These are phyloP conservation scores for Brotula barbata DNA, from an alignment of 2,797 vertebrate genomes.

Conservation along the genomic window DNA sequence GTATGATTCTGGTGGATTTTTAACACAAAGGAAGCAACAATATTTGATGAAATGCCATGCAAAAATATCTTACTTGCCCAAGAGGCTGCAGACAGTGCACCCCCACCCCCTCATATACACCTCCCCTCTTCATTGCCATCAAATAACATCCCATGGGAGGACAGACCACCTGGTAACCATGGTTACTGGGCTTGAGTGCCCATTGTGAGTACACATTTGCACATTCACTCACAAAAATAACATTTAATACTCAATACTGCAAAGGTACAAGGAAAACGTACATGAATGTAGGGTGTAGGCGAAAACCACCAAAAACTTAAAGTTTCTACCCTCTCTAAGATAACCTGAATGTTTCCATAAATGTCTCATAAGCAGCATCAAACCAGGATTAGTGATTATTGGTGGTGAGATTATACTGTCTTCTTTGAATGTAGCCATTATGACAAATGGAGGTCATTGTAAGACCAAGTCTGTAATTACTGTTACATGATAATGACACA, in stretches of 20 bases:
- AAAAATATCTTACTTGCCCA: constrained; percentile 8
- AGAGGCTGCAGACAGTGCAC: constrained; percentile 10
- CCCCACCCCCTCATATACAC: background rate
- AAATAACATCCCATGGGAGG: constrained; percentile 58
- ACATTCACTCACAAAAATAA: constrained; percentile 14
- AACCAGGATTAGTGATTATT: constrained; percentile 21
- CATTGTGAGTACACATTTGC: constrained; percentile 26
- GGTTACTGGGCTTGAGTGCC: constrained; percentile 61
- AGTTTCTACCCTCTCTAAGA: no score
- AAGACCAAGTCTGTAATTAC: constrained; percentile 12
- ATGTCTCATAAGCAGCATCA: background rate
- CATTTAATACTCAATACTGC: constrained; percentile 8
- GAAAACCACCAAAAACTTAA: background rate
- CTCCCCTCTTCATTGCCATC: constrained; percentile 52
- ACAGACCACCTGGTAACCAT: constrained; percentile 71
- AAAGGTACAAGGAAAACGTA: constrained; percentile 20
- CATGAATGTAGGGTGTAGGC: constrained; percentile 2
- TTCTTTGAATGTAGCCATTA: constrained; percentile 32
- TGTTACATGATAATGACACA: constrained; percentile 5
- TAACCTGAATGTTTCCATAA: no score
- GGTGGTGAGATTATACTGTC: background rate
- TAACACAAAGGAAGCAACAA: background rate
- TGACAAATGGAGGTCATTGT: constrained; percentile 35
- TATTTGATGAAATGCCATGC: constrained; percentile 1
- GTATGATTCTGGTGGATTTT: background rate